Evolutionary conservation across 2,797 vertebrate genomes (phyloP).

Genomic region (Cirrhinus mrigala): DNA sequence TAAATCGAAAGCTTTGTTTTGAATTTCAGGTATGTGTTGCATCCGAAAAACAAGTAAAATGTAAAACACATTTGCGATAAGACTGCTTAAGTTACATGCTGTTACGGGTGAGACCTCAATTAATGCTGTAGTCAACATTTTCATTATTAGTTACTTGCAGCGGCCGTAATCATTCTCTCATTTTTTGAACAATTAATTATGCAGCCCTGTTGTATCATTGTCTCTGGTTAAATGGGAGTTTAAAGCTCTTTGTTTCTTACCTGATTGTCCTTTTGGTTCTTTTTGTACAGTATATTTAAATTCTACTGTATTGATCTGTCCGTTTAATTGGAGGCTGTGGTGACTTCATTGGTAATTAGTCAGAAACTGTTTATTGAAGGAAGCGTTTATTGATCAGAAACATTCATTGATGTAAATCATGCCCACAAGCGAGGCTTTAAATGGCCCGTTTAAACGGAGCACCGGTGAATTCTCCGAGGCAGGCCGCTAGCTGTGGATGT

Average conservation of each 20-base stretch:
- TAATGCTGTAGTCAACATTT: not conserved
- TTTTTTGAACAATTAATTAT: not conserved
- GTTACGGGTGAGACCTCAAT: not conserved
- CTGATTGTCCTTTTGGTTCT: conserved; percentile 4
- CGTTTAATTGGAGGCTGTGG: conserved; percentile 30
- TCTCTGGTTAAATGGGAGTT: not conserved
- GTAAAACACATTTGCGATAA: not conserved
- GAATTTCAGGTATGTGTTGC: not conserved
- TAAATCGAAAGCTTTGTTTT: not conserved
- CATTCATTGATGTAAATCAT: conserved; percentile 39
- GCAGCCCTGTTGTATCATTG: not conserved
- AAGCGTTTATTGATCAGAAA: conserved; percentile 35
- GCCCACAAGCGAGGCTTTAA: conserved; percentile 10
- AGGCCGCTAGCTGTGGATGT: not conserved
- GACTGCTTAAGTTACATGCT: not conserved
- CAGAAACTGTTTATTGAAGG: conserved; percentile 20
- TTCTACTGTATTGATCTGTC: conserved; percentile 37
- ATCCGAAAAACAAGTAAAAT: not conserved
- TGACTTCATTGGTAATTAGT: conserved; percentile 45
- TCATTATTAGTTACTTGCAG: conserved; percentile 10
- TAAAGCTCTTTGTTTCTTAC: conserved; percentile 13
- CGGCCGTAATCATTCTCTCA: not conserved
- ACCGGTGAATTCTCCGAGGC: conserved; percentile 20
- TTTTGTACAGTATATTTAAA: conserved; percentile 25
- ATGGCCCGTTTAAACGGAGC: conserved; percentile 25